These are phyloP conservation scores for Labroides dimidiatus DNA, from an alignment of 2,797 vertebrate species.

Conservation along the genomic window DNA sequence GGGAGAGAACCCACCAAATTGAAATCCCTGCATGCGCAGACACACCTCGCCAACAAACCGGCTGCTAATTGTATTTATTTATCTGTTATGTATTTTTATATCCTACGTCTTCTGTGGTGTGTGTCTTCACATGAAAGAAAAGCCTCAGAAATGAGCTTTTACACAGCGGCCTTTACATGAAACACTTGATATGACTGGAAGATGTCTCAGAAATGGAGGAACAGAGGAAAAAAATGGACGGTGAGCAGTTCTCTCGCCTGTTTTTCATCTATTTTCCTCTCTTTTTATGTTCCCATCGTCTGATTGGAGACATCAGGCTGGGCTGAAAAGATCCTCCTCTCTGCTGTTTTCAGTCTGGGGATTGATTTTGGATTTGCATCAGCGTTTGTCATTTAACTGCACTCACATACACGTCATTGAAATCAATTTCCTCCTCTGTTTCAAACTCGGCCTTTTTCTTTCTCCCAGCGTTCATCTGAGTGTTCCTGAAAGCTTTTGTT, in stretches of 20 bases:
- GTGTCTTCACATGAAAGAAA: not conserved
- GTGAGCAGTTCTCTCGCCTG: not conserved
- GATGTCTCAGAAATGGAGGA: constrained; percentile 4
- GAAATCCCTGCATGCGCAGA: constrained; percentile 4
- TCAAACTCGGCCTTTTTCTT: constrained; percentile 13
- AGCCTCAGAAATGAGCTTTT: not conserved
- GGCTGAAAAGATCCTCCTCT: constrained; percentile 26
- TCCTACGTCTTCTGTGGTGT: not conserved
- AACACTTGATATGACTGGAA: constrained; percentile 26
- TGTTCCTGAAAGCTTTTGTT: constrained; percentile 14
- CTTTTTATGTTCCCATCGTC: not conserved
- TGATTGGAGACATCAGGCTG: constrained; percentile 12
- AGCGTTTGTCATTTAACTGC: constrained; percentile 34
- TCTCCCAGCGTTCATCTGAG: not conserved
- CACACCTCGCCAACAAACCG: constrained; percentile 11
- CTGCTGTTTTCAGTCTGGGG: constrained; percentile 17
- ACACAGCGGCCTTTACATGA: not conserved
- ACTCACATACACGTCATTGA: constrained; percentile 4
- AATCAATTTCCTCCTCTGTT: constrained; percentile 43
- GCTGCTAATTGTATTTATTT: not conserved
- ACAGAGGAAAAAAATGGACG: not conserved
- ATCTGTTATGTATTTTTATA: not conserved
- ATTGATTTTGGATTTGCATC: constrained; percentile 61
- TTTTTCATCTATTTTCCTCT: not conserved
- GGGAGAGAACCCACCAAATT: constrained; percentile 10